phyloP scores from a whole-genome alignment of 2,888 invertebrate genomes.

The Sinodicranocentrus sp. region DNA sequence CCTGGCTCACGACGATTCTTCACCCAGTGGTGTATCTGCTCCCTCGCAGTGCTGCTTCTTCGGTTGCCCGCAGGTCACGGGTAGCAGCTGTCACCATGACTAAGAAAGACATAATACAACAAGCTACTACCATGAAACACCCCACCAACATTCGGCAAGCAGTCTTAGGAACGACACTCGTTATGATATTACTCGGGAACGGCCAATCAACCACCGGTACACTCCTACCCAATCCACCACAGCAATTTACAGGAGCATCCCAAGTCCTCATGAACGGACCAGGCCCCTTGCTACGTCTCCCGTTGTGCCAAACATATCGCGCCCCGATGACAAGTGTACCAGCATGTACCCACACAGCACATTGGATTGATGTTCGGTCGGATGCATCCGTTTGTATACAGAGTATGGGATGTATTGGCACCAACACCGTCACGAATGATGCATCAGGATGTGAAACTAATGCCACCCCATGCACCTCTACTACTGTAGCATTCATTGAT shows the following conservation, averaged over 20 bases:
- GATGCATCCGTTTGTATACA: neutral
- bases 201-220: too few species aligned
- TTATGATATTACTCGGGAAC: too few species aligned
- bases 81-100: too few species aligned
- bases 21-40: constrained; percentile 27
- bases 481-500: neutral
- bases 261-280: neutral
- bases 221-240: too few species aligned
- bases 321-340: neutral
- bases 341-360: neutral
- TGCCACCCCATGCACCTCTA: neutral
- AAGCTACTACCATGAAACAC: too few species aligned
- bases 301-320: neutral
- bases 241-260: neutral
- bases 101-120: too few species aligned
- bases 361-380: neutral
- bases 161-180: too few species aligned
- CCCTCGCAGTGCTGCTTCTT: neutral
- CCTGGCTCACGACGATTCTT: constrained; percentile 30
- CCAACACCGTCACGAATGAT: neutral
- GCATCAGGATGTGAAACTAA: neutral
- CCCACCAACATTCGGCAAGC: too few species aligned
- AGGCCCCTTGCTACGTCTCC: neutral
- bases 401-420: neutral
- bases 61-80: neutral